Evolutionary conservation across 2,113 vertebrate genomes (phyloP).

Genomic region (Silurus meridionalis): DNA sequence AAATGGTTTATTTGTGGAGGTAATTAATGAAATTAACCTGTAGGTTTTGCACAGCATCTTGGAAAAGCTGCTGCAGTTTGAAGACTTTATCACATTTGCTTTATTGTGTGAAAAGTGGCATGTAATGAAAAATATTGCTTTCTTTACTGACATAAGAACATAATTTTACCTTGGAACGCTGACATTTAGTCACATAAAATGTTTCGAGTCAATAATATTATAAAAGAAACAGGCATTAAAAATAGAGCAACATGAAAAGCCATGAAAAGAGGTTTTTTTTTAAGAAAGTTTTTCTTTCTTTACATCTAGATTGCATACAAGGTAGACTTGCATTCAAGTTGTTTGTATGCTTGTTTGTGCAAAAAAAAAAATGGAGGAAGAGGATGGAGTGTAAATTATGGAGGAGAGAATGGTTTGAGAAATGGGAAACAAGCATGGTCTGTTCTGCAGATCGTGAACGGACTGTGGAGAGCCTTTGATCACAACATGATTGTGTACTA

Average conservation of each 20-base stretch:
- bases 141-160: neutral
- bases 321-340: conserved; percentile 3
- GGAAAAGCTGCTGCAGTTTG: neutral
- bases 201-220: neutral
- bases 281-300: neutral
- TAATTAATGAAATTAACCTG: too few relatives aligned
- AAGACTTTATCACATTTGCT: neutral
- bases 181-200: neutral
- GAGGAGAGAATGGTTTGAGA: conserved; percentile 13
- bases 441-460: conserved; percentile 18
- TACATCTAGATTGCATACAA: neutral
- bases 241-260: neutral
- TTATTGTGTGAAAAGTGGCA: neutral
- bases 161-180: neutral
- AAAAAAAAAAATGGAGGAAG: conserved; percentile 15
- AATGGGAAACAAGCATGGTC: conserved; percentile 1
- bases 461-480: conserved; percentile 17
- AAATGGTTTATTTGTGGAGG: neutral
- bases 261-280: too few relatives aligned
- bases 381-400: conserved; percentile 22
- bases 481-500: conserved; percentile 13
- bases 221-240: neutral
- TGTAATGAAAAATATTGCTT: neutral
- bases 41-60: neutral
- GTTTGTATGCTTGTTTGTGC: conserved; percentile 21